Base-by-base conservation (phyloP, 2,797 vertebrate species). In the Pagetopsis macropterus region DNA sequence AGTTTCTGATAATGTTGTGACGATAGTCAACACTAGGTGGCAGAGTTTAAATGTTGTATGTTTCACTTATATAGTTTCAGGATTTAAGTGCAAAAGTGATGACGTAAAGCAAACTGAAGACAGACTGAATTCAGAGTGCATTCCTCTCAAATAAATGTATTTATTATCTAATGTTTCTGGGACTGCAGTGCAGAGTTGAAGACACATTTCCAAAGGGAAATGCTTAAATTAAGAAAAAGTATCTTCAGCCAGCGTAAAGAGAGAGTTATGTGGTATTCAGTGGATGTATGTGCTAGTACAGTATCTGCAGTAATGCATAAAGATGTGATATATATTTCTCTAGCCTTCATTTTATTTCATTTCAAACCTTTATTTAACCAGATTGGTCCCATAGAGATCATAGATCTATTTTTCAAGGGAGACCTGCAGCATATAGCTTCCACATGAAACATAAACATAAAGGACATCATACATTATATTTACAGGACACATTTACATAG, bases 21-120 rank as follows among this genome's bases (percentile, higher is more conserved):
- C 8, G n/a, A 6, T 19, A 6, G 69, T 27, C 10, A 69, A 86
- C 91, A 90, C 80, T 75, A 85, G 91, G 73, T 76, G 90, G 89
- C 88, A 82, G 68, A 37, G 33, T 37, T 72, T 70, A 57, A 23
- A 65, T 21, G 27, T 45, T 64, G 14, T 17, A 23, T 65, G 33
- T 69, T 79, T 58, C n/a, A 0, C 7, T 11, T 43, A 23, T 58
- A 68, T 71, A 77, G 50, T 77, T 54, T 63, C 55, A 65, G 44
- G 57, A 63, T 74, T 78, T 56, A 51, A 49, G 10, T 41, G 44
- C 17, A 37, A 75, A n/a, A 65, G 6, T 17, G 10, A 43, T 69
- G 31, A 76, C 68, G 41, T 67, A 21, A 37, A 37, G 3, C n/a
- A 49, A 63, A 81, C 16, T 59, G n/a, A 67, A 75, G 74, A 72